phyloP scores from a whole-genome alignment of 2,888 invertebrate species.

The Ophion slaviceki region DNA sequence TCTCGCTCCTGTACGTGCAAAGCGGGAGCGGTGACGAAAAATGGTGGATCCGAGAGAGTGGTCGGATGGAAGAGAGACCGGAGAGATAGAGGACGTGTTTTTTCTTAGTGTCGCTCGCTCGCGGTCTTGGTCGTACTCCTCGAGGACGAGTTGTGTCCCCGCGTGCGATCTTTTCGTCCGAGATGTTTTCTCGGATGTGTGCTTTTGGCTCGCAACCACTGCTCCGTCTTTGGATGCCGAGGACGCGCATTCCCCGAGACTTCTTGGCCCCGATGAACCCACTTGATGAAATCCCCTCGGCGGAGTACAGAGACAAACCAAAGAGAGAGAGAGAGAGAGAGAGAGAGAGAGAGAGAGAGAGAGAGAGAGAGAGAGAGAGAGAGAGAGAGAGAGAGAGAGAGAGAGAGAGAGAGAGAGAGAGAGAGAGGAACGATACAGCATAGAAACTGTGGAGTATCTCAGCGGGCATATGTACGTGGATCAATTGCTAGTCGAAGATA shows the following conservation, averaged over 20 bases:
- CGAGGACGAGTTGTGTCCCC: constrained; percentile 38
- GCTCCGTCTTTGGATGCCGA: constrained; percentile 62
- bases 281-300: constrained; percentile 79
- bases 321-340: background rate
- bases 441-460: constrained; percentile 25
- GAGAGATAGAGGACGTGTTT: constrained; percentile 65
- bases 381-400: background rate
- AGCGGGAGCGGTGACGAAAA: constrained; percentile 10
- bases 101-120: constrained; percentile 48
- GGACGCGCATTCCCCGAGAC: constrained; percentile 70
- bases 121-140: constrained; percentile 2
- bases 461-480: constrained; percentile 2
- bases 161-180: constrained; percentile 47
- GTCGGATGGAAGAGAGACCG: constrained; percentile 5
- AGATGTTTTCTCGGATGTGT: constrained; percentile 44
- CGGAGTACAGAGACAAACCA: constrained; percentile 69
- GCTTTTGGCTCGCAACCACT: constrained; percentile 69
- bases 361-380: background rate
- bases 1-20: constrained; percentile 63
- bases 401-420: background rate
- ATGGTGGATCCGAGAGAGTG: constrained; percentile 14
- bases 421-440: background rate
- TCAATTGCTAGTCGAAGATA: constrained; percentile 7
- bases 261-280: constrained; percentile 81
- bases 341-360: background rate